Conservation (phyloP, 1,140 invertebrate genomes). For the Drosophila cardini region DNA sequence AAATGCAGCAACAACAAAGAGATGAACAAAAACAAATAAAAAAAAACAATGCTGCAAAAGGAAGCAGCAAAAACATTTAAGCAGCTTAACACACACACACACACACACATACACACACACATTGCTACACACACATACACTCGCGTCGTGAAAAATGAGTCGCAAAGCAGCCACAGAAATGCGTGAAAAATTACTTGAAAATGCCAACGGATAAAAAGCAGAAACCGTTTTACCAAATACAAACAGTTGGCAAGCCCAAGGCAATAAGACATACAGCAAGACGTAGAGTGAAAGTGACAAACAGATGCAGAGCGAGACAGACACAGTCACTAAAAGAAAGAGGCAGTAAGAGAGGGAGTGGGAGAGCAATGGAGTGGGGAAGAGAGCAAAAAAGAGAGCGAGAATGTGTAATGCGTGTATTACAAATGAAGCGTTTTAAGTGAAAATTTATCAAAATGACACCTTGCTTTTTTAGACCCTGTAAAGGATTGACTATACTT, state of each 20-base stretch:
- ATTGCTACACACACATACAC: constrained; percentile 6
- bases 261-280: constrained; percentile 28
- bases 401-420: constrained; percentile 52
- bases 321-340: background rate
- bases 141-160: constrained; percentile 72
- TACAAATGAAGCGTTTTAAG: constrained; percentile 56
- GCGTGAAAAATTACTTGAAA: constrained; percentile 81
- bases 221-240: constrained; percentile 42
- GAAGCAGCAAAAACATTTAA: constrained; percentile 73
- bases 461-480: background rate
- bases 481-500: too few relatives aligned
- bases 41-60: constrained; percentile 72
- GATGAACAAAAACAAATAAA: constrained; percentile 18
- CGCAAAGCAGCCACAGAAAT: constrained; percentile 81
- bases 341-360: constrained; percentile 1
- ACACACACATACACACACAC: constrained; percentile 36
- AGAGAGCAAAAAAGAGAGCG: constrained; percentile 1
- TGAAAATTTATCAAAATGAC: constrained; percentile 50
- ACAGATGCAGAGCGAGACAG: constrained; percentile 6
- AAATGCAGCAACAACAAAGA: constrained; percentile 62
- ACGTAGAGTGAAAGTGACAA: constrained; percentile 21
- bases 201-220: constrained; percentile 70
- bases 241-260: constrained; percentile 47
- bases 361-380: background rate
- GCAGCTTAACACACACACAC: constrained; percentile 68